Conservation (phyloP, 2,888 invertebrate genomes). For the Enchytraeus crypticus region DNA sequence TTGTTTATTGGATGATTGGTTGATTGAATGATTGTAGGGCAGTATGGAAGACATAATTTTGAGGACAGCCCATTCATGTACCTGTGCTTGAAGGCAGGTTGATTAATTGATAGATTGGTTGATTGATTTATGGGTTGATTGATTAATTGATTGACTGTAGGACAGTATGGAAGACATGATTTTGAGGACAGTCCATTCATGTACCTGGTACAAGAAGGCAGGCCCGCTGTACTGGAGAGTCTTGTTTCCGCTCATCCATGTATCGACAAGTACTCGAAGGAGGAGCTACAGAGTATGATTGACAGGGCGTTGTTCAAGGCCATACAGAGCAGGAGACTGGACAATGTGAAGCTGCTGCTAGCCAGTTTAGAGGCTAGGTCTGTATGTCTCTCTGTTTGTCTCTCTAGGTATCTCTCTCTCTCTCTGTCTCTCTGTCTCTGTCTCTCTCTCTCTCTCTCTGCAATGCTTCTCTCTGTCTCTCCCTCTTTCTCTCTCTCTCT, state of each 20-base stretch:
- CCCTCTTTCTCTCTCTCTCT: background rate
- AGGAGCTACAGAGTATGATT: constrained; percentile 21
- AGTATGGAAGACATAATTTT: constrained; percentile 26
- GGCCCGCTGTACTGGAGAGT: constrained; percentile 22
- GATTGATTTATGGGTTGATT: too few relatives aligned
- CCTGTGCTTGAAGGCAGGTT: too few relatives aligned
- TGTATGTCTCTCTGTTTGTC: background rate
- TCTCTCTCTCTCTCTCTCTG: background rate
- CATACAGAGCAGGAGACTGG: constrained; percentile 18
- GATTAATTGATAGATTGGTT: too few relatives aligned
- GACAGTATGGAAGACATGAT: constrained; percentile 26
- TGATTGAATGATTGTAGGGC: too few relatives aligned
- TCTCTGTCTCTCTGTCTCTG: background rate
- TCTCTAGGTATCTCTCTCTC: background rate
- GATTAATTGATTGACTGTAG: too few relatives aligned
- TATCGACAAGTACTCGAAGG: constrained; percentile 20
- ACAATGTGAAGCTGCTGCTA: constrained; percentile 25
- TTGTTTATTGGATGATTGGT: too few relatives aligned
- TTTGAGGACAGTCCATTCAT: constrained; percentile 29
- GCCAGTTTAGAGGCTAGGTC: constrained; percentile 15
- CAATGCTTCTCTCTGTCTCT: background rate
- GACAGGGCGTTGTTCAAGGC: constrained; percentile 26
- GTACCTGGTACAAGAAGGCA: constrained; percentile 29
- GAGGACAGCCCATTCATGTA: constrained; percentile 30
- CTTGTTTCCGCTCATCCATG: constrained; percentile 22